A percentile compares a stretch with the other conserved stretches of the same genome.
These are phyloP conservation scores for Thripadectes ignobilis DNA, from an alignment of 2,797 vertebrate species.

Conservation along the genomic window DNA sequence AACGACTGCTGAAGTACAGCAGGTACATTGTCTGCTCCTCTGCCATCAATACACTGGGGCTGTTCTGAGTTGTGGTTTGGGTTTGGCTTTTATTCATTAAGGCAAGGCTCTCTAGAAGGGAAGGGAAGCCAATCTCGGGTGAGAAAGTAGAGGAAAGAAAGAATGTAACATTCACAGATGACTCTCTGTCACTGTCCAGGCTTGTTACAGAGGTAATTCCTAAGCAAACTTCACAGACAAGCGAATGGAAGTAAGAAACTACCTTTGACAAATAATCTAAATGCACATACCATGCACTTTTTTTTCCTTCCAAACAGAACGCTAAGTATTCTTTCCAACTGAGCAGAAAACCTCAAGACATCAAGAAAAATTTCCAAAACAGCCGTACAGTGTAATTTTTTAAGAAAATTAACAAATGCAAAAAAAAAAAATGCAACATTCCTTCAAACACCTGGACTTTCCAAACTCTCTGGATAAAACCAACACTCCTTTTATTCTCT, in stretches of 20 bases:
- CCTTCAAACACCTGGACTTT: neutral
- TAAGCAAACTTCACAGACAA: neutral
- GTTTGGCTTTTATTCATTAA: neutral
- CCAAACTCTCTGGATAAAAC: neutral
- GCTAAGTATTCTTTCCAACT: neutral
- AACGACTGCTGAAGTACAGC: neutral
- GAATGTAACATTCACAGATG: neutral
- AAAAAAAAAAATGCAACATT: neutral
- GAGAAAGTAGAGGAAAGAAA: neutral
- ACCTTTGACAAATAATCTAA: slow-evolving; percentile 24
- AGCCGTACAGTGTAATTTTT: neutral
- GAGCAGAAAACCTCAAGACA: neutral
- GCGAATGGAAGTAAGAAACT: neutral
- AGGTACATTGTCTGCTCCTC: neutral
- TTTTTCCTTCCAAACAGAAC: neutral
- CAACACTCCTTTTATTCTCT: neutral
- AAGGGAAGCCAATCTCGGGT: neutral
- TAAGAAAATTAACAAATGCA: neutral
- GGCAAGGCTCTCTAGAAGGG: neutral
- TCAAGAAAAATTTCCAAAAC: neutral
- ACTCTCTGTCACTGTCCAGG: neutral
- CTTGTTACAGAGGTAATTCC: neutral
- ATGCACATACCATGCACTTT: neutral
- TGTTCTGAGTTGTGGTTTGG: neutral
- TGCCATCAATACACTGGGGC: neutral